These are phyloP conservation scores for Eidolon dupreanum DNA, from an alignment of 2,797 vertebrate genomes.

Conservation along the genomic window DNA sequence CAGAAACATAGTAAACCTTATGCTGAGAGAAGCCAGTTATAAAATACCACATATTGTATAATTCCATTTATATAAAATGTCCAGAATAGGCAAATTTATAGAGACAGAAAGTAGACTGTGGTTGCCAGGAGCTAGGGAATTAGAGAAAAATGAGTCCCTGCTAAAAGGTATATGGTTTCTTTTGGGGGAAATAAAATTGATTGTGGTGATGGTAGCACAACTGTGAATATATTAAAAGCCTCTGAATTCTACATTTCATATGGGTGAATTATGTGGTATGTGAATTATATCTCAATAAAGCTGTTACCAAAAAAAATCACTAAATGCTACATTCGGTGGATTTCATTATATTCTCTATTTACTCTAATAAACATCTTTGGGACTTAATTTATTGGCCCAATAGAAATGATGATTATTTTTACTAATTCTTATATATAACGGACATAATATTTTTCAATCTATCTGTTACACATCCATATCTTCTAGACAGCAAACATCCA, in stretches of 20 bases:
- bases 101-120: neutral
- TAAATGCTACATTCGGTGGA: neutral
- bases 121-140: neutral
- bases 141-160: neutral
- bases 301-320: neutral
- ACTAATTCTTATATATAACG: neutral
- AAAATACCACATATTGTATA: neutral
- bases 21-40: neutral
- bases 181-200: neutral
- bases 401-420: neutral
- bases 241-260: neutral
- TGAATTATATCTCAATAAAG: neutral
- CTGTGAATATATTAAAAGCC: neutral
- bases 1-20: neutral
- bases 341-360: neutral
- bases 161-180: neutral
- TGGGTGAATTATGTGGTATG: neutral
- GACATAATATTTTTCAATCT: neutral
- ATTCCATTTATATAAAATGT: neutral
- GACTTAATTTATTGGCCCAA: neutral
- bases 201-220: neutral
- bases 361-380: neutral
- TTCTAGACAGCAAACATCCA: neutral
- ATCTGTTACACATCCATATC: neutral
- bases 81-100: neutral